Evolutionary conservation across 2,113 vertebrate genomes (phyloP).

Genomic region (Melozone crissalis): DNA sequence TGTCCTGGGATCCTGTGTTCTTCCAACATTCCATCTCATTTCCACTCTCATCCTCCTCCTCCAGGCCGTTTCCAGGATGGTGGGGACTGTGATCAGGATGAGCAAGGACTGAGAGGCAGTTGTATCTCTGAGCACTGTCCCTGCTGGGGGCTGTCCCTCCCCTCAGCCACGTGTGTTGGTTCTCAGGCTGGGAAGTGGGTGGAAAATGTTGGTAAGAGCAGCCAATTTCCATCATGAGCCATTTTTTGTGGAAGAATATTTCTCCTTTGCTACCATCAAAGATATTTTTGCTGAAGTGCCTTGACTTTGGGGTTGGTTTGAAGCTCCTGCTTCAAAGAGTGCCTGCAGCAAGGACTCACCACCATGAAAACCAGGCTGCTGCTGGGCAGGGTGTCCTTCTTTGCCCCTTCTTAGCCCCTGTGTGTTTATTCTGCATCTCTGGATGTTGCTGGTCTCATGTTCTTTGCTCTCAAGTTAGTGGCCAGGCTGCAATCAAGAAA

Average conservation of each 20-base stretch:
- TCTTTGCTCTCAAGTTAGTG: neutral
- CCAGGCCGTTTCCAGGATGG: conserved; percentile 98
- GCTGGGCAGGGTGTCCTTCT: neutral
- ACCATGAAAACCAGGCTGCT: neutral
- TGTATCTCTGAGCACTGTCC: rapidly evolving
- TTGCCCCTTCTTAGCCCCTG: neutral
- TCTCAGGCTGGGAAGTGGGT: neutral
- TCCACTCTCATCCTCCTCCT: neutral
- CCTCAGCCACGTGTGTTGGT: rapidly evolving
- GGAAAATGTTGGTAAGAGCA: neutral
- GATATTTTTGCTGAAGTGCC: neutral
- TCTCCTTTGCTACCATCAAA: rapidly evolving
- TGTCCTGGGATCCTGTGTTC: neutral
- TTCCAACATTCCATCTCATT: neutral
- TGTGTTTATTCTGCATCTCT: neutral
- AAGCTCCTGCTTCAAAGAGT: neutral
- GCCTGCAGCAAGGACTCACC: neutral
- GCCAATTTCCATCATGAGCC: neutral
- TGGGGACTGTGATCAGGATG: conserved; percentile 99
- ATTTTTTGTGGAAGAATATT: rapidly evolving
- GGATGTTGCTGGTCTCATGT: neutral
- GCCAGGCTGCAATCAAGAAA: neutral
- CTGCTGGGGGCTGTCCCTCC: neutral
- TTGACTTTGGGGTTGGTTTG: neutral
- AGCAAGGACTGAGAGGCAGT: neutral